These are phyloP conservation scores for Oreochromis grahami DNA, from an alignment of 2,797 vertebrate genomes.

Conservation along the genomic window DNA sequence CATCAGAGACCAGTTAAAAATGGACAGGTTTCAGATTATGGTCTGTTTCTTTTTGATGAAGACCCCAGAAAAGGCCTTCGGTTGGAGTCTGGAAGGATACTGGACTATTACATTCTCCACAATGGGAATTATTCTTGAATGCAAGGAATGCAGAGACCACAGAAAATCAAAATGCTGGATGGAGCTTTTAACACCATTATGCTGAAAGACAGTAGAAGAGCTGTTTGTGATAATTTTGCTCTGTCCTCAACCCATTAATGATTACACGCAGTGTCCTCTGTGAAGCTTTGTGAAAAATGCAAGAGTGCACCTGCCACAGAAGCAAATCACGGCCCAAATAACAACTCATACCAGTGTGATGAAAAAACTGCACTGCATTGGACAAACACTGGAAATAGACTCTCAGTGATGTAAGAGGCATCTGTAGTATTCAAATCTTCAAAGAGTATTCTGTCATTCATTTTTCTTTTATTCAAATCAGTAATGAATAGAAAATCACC, in stretches of 20 bases:
- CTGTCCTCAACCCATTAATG: not conserved
- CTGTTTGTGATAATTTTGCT: slow-evolving; percentile 79
- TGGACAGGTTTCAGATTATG: slow-evolving; percentile 86
- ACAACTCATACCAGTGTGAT: not conserved
- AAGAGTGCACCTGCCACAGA: not conserved
- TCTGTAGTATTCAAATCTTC: not conserved
- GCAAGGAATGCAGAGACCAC: slow-evolving; percentile 98
- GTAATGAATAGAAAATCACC: not conserved
- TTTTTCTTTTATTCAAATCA: not conserved
- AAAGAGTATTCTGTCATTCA: not conserved
- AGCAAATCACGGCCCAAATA: not conserved
- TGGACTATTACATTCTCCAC: slow-evolving; percentile 99
- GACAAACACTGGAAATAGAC: not conserved
- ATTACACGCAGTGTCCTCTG: not conserved
- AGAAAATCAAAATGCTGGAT: slow-evolving; percentile 98
- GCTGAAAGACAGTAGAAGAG: slow-evolving; percentile 97
- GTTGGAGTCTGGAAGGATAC: slow-evolving; percentile 92
- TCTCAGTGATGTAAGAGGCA: not conserved
- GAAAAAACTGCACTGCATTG: not conserved
- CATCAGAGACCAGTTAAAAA: not conserved
- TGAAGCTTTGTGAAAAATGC: not conserved
- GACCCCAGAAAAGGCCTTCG: slow-evolving; percentile 97
- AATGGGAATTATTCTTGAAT: slow-evolving; percentile 95
- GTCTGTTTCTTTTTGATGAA: slow-evolving; percentile 93
- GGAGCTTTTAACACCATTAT: slow-evolving; percentile 96